Evolutionary conservation across 2,113 vertebrate genomes (phyloP).

Genomic region (Oryzias woworae): DNA sequence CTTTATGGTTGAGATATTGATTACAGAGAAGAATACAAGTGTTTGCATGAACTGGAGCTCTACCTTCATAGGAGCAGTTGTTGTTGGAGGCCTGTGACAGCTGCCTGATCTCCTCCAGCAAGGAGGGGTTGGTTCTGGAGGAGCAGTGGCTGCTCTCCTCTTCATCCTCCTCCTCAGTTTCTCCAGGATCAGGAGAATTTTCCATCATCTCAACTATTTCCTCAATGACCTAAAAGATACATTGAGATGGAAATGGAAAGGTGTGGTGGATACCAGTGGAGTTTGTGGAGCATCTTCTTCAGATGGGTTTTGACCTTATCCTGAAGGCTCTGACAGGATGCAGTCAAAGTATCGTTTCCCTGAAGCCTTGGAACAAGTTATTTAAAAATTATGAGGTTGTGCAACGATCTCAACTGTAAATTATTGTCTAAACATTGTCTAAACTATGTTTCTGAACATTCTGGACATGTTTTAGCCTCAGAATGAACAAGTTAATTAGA

Average conservation of each 20-base stretch:
- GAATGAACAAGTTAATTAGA: too few relatives aligned
- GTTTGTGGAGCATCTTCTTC: background rate
- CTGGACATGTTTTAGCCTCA: too few relatives aligned
- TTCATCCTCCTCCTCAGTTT: constrained; percentile 87
- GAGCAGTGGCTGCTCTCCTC: constrained; percentile 81
- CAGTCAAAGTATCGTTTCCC: too few relatives aligned
- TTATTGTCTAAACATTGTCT: too few relatives aligned
- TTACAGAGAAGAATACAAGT: background rate
- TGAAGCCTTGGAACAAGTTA: too few relatives aligned
- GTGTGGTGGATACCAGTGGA: background rate
- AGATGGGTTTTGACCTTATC: too few relatives aligned
- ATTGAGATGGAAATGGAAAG: background rate
- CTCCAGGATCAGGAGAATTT: constrained; percentile 90
- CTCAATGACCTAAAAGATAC: constrained; percentile 85
- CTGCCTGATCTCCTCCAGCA: constrained; percentile 87
- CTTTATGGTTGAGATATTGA: too few relatives aligned
- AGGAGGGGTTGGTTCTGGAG: constrained; percentile 80
- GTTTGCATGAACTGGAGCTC: background rate
- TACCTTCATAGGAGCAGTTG: constrained; percentile 90
- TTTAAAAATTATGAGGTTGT: too few relatives aligned
- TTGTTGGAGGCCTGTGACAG: constrained; percentile 87
- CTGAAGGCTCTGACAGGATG: too few relatives aligned
- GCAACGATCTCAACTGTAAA: too few relatives aligned
- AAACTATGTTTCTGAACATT: too few relatives aligned
- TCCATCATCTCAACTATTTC: constrained; percentile 97